Evolutionary conservation across 2,797 vertebrate genomes (phyloP).

Genomic region (Australoheros facetus): DNA sequence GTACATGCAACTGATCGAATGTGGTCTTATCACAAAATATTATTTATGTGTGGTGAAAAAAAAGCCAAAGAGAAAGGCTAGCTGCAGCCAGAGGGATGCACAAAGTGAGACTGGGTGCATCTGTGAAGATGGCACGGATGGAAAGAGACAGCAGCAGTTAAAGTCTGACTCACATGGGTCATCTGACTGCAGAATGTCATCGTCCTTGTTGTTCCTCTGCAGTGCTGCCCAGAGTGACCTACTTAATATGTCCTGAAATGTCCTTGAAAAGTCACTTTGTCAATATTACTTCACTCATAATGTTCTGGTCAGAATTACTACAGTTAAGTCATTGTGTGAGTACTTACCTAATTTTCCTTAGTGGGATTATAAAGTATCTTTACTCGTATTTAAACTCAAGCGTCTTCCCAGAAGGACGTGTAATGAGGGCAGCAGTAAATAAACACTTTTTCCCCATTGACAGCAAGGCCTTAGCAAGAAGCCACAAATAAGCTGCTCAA

Average conservation of each 20-base stretch:
- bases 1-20: background rate
- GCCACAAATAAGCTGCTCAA: conserved; percentile 3
- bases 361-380: conserved; percentile 29
- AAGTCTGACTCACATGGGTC: conserved; percentile 1
- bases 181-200: conserved; percentile 10
- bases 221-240: conserved; percentile 10
- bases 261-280: conserved; percentile 31
- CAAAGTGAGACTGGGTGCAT: background rate
- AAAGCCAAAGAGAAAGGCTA: background rate
- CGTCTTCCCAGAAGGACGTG: conserved; percentile 25
- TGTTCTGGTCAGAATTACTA: conserved; percentile 11
- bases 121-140: conserved; percentile 12
- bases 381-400: conserved; percentile 1
- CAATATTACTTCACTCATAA: conserved; percentile 12
- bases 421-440: conserved; percentile 29
- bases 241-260: conserved; percentile 21
- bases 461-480: background rate
- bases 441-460: background rate
- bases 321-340: conserved; percentile 42
- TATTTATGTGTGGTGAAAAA: background rate
- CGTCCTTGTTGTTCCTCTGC: conserved; percentile 11
- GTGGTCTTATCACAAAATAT: background rate
- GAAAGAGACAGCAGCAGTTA: conserved; percentile 9
- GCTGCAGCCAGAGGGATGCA: background rate
- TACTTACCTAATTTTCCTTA: conserved; percentile 26